Evolutionary conservation across 2,113 vertebrate genomes (phyloP).

Genomic region (Gallinago jamesoni): DNA sequence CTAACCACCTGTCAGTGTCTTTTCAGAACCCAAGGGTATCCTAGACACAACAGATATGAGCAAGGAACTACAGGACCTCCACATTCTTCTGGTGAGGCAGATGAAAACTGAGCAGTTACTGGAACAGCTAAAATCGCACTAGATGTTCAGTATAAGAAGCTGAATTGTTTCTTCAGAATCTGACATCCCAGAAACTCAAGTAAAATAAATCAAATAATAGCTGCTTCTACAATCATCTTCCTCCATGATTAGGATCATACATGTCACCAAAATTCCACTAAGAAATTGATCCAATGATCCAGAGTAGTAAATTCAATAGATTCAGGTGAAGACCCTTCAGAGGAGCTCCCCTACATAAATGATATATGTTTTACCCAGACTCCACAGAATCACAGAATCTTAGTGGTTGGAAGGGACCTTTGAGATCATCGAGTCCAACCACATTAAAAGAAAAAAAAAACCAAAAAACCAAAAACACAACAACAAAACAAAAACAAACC

Average conservation of each 20-base stretch:
- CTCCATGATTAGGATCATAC: background rate
- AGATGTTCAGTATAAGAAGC: background rate
- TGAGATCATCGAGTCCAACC: too few species aligned
- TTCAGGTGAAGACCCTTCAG: background rate
- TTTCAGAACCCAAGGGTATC: background rate
- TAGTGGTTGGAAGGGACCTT: too few species aligned
- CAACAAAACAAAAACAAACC: too few species aligned
- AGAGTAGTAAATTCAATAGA: background rate
- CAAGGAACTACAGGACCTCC: background rate
- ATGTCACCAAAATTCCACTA: background rate
- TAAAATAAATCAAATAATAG: background rate
- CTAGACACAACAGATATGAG: background rate
- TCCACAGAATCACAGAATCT: background rate
- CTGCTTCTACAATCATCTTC: background rate
- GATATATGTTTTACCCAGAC: background rate
- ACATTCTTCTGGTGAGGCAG: background rate
- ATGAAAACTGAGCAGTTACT: background rate
- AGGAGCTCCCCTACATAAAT: background rate
- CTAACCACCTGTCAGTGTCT: background rate
- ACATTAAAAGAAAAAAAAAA: too few species aligned
- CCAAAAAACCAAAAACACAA: too few species aligned
- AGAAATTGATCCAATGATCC: background rate
- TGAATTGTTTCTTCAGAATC: background rate
- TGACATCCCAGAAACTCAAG: background rate
- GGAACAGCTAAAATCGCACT: background rate